These are phyloP conservation scores for Gopherus evgoodei DNA, from an alignment of 2,113 vertebrate species.

Conservation along the genomic window DNA sequence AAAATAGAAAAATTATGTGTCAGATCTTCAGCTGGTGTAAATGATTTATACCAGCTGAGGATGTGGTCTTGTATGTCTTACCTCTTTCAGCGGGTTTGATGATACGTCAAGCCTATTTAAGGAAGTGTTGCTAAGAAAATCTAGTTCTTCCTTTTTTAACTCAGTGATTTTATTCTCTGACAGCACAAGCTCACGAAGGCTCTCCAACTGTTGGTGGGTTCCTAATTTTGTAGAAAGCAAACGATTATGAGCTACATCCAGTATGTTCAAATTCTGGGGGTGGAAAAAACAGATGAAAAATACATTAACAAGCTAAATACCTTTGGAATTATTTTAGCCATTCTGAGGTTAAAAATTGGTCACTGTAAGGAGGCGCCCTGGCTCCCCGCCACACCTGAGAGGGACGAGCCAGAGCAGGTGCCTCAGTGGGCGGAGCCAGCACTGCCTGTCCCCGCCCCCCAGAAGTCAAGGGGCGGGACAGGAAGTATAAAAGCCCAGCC, in stretches of 20 bases:
- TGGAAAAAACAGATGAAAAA: background rate
- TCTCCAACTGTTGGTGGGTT: slow-evolving; percentile 81
- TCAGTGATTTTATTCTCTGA: slow-evolving; percentile 80
- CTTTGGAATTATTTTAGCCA: background rate
- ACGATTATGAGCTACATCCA: slow-evolving; percentile 90
- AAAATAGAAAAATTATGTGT: background rate
- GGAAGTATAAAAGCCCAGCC: too few species aligned
- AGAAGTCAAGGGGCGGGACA: too few species aligned
- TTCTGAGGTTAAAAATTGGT: background rate
- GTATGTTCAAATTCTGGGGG: slow-evolving; percentile 83
- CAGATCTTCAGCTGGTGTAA: background rate
- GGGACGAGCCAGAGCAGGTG: too few species aligned
- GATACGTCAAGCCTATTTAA: slow-evolving; percentile 87
- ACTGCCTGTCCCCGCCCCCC: too few species aligned
- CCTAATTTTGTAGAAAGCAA: slow-evolving; percentile 86
- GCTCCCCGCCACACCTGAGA: too few species aligned
- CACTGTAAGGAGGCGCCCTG: background rate
- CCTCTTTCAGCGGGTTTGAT: slow-evolving; percentile 83
- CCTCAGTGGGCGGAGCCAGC: too few species aligned
- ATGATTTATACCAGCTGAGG: background rate
- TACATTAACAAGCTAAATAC: background rate
- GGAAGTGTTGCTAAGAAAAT: slow-evolving; percentile 83
- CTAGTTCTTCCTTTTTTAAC: slow-evolving; percentile 84
- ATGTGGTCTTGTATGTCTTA: slow-evolving; percentile 69
- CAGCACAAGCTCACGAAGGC: slow-evolving; percentile 82